Evolutionary conservation across 2,888 invertebrate species (phyloP).

Genomic region (Sturmia bella): DNA sequence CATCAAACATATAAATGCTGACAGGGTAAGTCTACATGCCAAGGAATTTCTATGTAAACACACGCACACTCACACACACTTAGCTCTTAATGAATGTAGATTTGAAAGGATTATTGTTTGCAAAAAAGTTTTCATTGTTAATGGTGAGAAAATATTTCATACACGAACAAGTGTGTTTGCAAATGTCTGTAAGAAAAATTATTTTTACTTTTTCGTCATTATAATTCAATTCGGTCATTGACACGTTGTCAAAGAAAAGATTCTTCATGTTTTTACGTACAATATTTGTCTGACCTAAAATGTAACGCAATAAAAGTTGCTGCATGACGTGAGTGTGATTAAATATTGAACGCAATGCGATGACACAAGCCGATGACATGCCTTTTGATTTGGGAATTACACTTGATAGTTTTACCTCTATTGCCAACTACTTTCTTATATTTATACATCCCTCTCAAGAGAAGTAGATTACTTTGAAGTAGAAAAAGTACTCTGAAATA

Average conservation of each 20-base stretch:
- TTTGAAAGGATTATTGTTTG: slow-evolving; percentile 55
- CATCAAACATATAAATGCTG: background rate
- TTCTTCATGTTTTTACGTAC: background rate
- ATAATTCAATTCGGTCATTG: slow-evolving; percentile 58
- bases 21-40: slow-evolving; percentile 21
- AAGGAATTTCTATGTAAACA: background rate
- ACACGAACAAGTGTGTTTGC: background rate
- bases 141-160: slow-evolving; percentile 47
- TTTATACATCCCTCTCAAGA: background rate
- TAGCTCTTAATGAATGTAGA: background rate
- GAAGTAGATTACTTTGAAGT: slow-evolving; percentile 36
- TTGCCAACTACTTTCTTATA: background rate
- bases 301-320: slow-evolving; percentile 46
- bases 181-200: background rate
- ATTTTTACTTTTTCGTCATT: slow-evolving; percentile 18
- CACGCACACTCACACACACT: background rate
- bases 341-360: slow-evolving; percentile 34
- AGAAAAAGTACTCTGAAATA: background rate
- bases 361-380: slow-evolving; percentile 27
- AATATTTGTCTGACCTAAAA: slow-evolving; percentile 52
- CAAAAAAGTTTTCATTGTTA: slow-evolving; percentile 16
- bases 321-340: slow-evolving; percentile 42
- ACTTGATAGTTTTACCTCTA: slow-evolving; percentile 23
- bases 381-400: slow-evolving; percentile 43
- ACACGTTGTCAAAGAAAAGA: slow-evolving; percentile 42